These are phyloP conservation scores for Melipona quadrifasciata DNA, from an alignment of 1,140 invertebrate species.

Conservation along the genomic window DNA sequence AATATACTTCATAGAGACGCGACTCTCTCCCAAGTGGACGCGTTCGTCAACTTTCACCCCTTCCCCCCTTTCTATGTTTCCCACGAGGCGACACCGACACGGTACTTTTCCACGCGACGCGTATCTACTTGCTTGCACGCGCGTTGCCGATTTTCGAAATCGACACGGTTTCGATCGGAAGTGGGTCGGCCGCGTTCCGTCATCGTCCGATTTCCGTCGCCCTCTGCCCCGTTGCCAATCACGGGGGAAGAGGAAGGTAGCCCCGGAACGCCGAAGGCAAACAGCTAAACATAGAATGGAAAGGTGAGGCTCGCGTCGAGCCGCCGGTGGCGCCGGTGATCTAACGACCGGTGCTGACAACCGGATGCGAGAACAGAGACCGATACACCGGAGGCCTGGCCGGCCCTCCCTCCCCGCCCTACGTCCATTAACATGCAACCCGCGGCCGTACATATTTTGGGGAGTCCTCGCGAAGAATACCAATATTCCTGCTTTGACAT, in stretches of 20 bases:
- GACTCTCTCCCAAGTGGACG: not conserved
- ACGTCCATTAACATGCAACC: constrained; percentile 80
- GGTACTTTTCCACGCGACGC: constrained; percentile 8
- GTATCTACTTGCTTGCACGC: not conserved
- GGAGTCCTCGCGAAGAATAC: constrained; percentile 80
- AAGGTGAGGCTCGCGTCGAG: constrained; percentile 57
- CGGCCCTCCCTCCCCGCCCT: constrained; percentile 61
- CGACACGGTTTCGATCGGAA: constrained; percentile 24
- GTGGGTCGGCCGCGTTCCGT: not conserved
- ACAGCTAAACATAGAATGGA: constrained; percentile 48
- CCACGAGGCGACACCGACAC: not conserved
- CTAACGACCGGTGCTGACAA: constrained; percentile 78
- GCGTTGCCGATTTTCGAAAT: constrained; percentile 29
- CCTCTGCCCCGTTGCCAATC: not conserved
- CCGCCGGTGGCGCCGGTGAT: constrained; percentile 66
- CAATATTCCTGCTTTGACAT: constrained; percentile 82
- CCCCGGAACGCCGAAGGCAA: not conserved
- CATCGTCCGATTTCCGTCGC: constrained; percentile 26
- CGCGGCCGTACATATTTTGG: constrained; percentile 81
- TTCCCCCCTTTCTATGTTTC: not conserved
- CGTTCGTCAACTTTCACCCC: not conserved
- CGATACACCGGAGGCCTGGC: constrained; percentile 63
- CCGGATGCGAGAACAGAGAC: constrained; percentile 78
- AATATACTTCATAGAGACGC: not conserved
- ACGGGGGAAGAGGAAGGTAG: not conserved